These are phyloP conservation scores for Chlamydotis undulata DNA, from an alignment of 2,113 vertebrate genomes.

Conservation along the genomic window DNA sequence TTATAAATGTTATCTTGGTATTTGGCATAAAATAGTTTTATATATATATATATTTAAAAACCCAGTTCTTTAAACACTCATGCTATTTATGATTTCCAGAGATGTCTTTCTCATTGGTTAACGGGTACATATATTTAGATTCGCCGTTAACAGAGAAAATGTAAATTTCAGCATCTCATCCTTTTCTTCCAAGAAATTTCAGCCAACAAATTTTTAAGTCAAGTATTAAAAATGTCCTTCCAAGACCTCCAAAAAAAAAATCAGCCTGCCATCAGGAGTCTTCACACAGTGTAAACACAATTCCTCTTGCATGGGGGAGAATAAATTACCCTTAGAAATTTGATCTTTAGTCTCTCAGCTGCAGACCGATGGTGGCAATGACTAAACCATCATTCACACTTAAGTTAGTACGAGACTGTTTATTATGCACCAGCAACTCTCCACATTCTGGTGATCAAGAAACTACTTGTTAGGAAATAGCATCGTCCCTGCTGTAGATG, in stretches of 20 bases:
- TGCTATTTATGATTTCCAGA: background rate
- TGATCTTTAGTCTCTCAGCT: background rate
- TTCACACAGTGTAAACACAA: background rate
- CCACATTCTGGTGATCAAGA: background rate
- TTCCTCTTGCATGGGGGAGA: background rate
- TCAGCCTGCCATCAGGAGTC: background rate
- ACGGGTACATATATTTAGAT: background rate
- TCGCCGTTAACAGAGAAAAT: background rate
- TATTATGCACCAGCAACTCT: slow-evolving; percentile 20
- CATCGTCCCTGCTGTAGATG: background rate
- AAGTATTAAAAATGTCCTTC: background rate
- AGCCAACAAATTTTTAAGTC: background rate
- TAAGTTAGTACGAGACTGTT: slow-evolving; percentile 13
- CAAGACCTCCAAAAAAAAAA: background rate
- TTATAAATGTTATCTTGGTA: background rate
- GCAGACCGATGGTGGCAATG: background rate
- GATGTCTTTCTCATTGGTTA: background rate
- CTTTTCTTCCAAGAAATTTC: background rate
- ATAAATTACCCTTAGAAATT: background rate
- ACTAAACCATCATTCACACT: background rate
- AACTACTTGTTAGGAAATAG: slow-evolving; percentile 26
- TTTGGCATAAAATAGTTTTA: background rate
- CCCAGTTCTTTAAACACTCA: background rate
- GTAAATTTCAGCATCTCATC: background rate
- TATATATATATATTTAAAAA: too few species aligned